These are phyloP conservation scores for Venustaconcha ellipsiformis DNA, from an alignment of 1,140 invertebrate genomes.

Conservation along the genomic window DNA sequence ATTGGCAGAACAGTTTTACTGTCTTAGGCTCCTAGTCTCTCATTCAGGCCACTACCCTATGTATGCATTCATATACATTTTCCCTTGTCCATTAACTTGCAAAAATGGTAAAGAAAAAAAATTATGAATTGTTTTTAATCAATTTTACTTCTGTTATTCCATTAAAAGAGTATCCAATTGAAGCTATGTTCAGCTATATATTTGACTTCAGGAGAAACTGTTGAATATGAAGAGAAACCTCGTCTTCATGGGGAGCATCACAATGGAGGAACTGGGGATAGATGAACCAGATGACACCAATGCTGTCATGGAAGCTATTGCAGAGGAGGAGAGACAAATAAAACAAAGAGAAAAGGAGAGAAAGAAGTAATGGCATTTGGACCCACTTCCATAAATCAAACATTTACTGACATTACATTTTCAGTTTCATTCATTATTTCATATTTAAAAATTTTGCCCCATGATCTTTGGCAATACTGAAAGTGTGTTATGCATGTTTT, in stretches of 20 bases:
- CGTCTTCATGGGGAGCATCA: conserved; percentile 87
- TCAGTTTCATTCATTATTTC: neutral
- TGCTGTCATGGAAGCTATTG: conserved; percentile 51
- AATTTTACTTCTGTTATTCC: too few relatives aligned
- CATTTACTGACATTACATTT: neutral
- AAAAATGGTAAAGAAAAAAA: too few relatives aligned
- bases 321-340: conserved; percentile 71
- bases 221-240: conserved; percentile 80
- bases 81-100: too few relatives aligned
- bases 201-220: conserved; percentile 80
- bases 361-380: conserved; percentile 26
- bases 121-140: too few relatives aligned
- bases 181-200: neutral
- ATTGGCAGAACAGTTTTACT: too few relatives aligned
- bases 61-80: too few relatives aligned
- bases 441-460: too few relatives aligned
- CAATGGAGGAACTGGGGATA: conserved; percentile 86
- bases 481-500: too few relatives aligned
- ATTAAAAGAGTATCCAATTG: too few relatives aligned
- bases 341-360: conserved; percentile 61
- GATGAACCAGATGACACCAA: conserved; percentile 73
- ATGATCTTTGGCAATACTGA: neutral
- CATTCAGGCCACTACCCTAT: too few relatives aligned
- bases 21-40: too few relatives aligned
- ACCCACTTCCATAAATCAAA: neutral